phyloP scores from a whole-genome alignment of 2,888 invertebrate genomes.

The Oasisia sp. region DNA sequence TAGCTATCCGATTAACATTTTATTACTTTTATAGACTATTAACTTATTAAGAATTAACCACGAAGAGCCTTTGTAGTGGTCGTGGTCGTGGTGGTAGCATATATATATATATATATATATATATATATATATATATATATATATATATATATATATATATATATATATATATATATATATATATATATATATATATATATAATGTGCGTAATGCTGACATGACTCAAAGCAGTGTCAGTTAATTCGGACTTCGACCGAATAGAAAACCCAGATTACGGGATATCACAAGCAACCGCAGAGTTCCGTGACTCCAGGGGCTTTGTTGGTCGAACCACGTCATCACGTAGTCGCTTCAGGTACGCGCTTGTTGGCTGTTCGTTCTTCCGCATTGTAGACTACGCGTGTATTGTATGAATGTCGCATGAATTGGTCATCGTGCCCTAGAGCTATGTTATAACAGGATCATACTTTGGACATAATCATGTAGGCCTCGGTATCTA shows the following conservation, averaged over 20 bases:
- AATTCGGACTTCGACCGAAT: background rate
- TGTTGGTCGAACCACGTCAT: background rate
- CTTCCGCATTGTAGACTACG: background rate
- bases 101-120: no score
- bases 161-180: no score
- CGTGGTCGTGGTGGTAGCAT: no score
- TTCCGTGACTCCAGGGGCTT: background rate
- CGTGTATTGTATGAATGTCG: background rate
- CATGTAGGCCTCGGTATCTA: background rate
- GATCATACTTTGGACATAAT: background rate
- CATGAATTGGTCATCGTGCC: background rate
- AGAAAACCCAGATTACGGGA: background rate
- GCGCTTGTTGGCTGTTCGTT: background rate
- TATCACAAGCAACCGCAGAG: background rate
- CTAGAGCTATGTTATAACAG: background rate
- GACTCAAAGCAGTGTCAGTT: background rate
- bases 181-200: no score
- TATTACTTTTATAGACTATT: no score
- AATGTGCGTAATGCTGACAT: background rate
- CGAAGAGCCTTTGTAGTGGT: no score
- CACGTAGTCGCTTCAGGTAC: background rate
- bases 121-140: no score
- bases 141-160: no score
- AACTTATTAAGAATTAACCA: no score
- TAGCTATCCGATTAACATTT: no score